Percentiles rank a stretch among this genome's conserved stretches.
phyloP scores from a whole-genome alignment of 2,888 invertebrate genomes.

The Villa cingulata region DNA sequence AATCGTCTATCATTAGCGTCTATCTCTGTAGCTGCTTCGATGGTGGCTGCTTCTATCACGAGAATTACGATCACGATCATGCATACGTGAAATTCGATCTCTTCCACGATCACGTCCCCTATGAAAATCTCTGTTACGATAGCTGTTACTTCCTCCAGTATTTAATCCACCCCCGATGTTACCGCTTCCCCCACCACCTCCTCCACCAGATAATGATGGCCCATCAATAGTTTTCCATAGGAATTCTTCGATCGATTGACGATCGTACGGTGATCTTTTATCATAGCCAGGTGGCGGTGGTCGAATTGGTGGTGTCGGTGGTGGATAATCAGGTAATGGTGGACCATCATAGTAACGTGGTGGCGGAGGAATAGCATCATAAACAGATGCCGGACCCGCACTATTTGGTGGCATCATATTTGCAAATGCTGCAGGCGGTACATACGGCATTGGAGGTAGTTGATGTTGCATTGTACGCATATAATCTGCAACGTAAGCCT shows the following conservation, averaged over 20 bases:
- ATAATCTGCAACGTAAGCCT: conserved; percentile 77
- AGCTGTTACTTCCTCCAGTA: conserved; percentile 19
- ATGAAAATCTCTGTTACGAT: conserved; percentile 25
- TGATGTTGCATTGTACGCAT: conserved; percentile 81
- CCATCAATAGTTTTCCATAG: conserved; percentile 49
- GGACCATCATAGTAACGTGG: conserved; percentile 72
- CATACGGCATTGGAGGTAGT: conserved; percentile 72
- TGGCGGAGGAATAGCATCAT: conserved; percentile 55
- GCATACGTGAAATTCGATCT: conserved; percentile 23
- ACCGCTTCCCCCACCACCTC: conserved; percentile 14
- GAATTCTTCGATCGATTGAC: conserved; percentile 80
- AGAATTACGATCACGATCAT: conserved; percentile 39
- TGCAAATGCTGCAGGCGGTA: conserved; percentile 49
- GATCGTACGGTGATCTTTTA: conserved; percentile 65
- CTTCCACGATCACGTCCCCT: conserved; percentile 30
- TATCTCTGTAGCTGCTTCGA: conserved; percentile 21
- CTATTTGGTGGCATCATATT: conserved; percentile 47
- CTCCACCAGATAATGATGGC: conserved; percentile 14
- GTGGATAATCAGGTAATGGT: conserved; percentile 61
- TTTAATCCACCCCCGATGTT: conserved; percentile 9
- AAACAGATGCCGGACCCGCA: conserved; percentile 29
- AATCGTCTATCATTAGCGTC: conserved; percentile 19
- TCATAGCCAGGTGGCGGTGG: conserved; percentile 44
- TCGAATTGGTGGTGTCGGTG: conserved; percentile 35
- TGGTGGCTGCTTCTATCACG: conserved; percentile 30